Evolutionary conservation across 2,888 invertebrate genomes (phyloP), one percentile per base, ranked within the genome.

Genomic region (Epirrita christyi): DNA sequence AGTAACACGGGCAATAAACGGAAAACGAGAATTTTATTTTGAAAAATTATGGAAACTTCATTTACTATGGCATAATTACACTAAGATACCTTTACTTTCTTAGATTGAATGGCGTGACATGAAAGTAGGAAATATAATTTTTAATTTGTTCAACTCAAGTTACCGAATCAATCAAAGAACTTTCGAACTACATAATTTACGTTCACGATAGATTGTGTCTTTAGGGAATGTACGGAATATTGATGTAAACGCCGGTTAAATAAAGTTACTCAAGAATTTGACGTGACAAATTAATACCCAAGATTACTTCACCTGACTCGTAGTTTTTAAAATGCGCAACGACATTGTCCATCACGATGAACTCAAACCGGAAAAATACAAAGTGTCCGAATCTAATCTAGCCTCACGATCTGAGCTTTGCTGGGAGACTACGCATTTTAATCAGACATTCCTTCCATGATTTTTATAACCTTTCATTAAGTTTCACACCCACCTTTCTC

Each of bases 371-470:
- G 79, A 81, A 83, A 86, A 83, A 79, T 78, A 80, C 76, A 68
- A 51, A 76, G 68, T 64, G 71, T 60, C 86, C 87, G 85, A 83
- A 87, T 84, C 90, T 80, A 90, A 91, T 91, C 80, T 76, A 79
- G 74, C 76, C 75, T 76, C 86, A 86, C 88, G 88, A 86, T 78
- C 76, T 73, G 71, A 60, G 73, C 68, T 70, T 66, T 56, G 47
- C 59, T 59, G 67, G 71, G 71, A 73, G 68, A 76, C 78, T 81
- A 77, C 75, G 81, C 79, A 81, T 85, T 86, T 86, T 86, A 87
- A 89, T 88, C 88, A 85, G 85, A 82, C 81, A 88, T 89, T 89
- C 86, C 85, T 76, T 72, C 80, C 78, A 74, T 72, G 76, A 74
- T 81, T 86, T 88, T 85, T 83, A 80, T 77, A n/a, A n/a, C n/a